Conservation (phyloP, 2,113 vertebrate genomes). For the Cettia cetti region DNA sequence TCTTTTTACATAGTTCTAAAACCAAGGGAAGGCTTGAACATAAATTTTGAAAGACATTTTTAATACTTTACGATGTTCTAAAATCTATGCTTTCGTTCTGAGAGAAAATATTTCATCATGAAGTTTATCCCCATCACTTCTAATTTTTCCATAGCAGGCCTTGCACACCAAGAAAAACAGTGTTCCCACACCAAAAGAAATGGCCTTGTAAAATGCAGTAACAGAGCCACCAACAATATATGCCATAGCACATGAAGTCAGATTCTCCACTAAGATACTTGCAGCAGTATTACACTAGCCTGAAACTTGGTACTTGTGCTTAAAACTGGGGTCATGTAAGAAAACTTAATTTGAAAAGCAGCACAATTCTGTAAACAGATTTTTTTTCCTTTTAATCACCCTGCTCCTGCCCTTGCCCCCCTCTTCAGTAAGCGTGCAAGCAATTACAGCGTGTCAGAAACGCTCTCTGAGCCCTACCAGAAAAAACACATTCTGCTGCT, state of each 20-base stretch:
- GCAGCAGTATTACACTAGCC: neutral
- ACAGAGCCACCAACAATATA: constrained; percentile 35
- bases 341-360: neutral
- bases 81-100: neutral
- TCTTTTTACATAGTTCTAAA: neutral
- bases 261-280: neutral
- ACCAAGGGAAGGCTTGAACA: neutral
- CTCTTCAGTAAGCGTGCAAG: neutral
- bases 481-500: neutral
- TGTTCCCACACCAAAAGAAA: constrained; percentile 33
- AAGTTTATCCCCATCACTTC: constrained; percentile 22
- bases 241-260: constrained; percentile 23
- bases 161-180: constrained; percentile 46
- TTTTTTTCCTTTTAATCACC: neutral
- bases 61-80: neutral
- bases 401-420: neutral
- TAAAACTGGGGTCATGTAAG: neutral
- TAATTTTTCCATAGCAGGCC: neutral
- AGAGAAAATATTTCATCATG: neutral
- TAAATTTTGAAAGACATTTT: neutral
- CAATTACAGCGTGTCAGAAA: neutral
- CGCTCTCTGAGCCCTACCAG: neutral
- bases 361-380: neutral
- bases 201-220: neutral
- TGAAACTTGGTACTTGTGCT: neutral